These are phyloP conservation scores for Spilarctia lutea DNA, from an alignment of 2,888 invertebrate genomes.

Conservation along the genomic window DNA sequence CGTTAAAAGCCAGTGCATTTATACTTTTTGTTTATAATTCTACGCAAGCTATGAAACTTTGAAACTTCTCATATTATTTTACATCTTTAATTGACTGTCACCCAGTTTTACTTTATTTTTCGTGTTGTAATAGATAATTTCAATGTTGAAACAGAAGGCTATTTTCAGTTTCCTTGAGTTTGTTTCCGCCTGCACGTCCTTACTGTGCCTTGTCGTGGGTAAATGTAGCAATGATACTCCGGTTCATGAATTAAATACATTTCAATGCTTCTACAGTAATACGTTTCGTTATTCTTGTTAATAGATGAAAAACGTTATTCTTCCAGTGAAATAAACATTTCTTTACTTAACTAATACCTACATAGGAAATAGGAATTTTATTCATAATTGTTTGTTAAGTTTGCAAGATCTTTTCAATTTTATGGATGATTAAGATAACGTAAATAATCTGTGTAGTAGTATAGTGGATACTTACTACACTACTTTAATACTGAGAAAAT, in stretches of 20 bases:
- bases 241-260: not conserved
- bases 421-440: not conserved
- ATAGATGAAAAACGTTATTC: not conserved
- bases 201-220: slow-evolving; percentile 31
- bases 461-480: not conserved
- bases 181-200: not conserved
- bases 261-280: slow-evolving; percentile 15
- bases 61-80: slow-evolving; percentile 33
- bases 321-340: not conserved
- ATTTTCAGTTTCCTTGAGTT: not conserved
- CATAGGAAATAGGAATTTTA: not conserved
- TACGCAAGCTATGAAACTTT: slow-evolving; percentile 47
- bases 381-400: not conserved
- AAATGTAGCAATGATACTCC: slow-evolving; percentile 10
- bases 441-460: too few relatives aligned
- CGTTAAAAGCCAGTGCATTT: slow-evolving; percentile 57
- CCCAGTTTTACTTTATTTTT: slow-evolving; percentile 12
- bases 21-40: slow-evolving; percentile 53
- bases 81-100: slow-evolving; percentile 25
- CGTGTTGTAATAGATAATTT: not conserved
- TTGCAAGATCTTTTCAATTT: not conserved
- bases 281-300: slow-evolving; percentile 8
- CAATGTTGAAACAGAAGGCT: not conserved
- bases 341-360: not conserved
- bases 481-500: not conserved